Evolutionary conservation across 2,113 vertebrate genomes (phyloP).

Genomic region (Cyprichromis sp.): DNA sequence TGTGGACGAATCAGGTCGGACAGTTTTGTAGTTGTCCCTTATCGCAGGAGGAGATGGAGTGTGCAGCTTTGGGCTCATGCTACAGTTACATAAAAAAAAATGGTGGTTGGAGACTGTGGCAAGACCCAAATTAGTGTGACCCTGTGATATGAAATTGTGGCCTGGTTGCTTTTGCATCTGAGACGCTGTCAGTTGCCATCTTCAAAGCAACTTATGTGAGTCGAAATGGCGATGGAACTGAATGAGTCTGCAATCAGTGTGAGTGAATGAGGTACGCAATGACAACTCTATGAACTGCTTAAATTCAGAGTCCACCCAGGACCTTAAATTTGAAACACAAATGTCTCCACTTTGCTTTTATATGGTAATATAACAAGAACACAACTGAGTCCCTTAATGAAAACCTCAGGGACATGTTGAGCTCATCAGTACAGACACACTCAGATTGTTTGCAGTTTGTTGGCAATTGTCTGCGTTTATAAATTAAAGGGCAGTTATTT

Average conservation of each 20-base stretch:
- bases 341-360: neutral
- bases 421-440: neutral
- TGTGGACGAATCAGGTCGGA: neutral
- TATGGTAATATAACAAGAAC: neutral
- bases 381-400: neutral
- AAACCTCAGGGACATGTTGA: neutral
- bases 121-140: neutral
- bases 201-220: neutral
- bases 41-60: neutral
- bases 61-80: neutral
- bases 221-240: accelerated
- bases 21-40: neutral
- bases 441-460: neutral
- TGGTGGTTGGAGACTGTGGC: neutral
- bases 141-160: neutral
- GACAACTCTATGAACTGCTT: neutral
- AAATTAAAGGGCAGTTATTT: neutral
- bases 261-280: neutral
- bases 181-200: neutral
- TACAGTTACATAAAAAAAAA: neutral
- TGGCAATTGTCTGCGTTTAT: neutral
- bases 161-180: neutral
- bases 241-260: neutral
- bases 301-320: neutral
- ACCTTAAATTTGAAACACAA: neutral